phyloP scores from a whole-genome alignment of 2,797 vertebrate genomes.

The Dallia pectoralis region DNA sequence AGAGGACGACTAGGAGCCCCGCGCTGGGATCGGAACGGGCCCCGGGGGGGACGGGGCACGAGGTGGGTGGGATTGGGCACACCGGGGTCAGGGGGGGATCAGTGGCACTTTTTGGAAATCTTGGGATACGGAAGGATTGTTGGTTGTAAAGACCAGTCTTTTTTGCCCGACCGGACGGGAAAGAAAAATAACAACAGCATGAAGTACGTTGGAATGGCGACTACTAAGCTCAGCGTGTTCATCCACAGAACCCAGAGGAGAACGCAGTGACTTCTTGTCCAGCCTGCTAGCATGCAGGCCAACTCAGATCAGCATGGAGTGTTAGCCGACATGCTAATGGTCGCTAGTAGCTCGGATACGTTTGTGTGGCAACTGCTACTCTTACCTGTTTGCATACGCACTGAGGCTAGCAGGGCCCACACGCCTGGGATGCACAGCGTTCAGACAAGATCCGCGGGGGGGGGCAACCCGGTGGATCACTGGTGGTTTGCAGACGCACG shows the following conservation, averaged over 20 bases:
- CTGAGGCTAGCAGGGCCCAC: constrained; percentile 35
- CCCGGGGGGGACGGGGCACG: constrained; percentile 2
- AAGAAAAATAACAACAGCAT: constrained; percentile 26
- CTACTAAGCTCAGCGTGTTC: constrained; percentile 5
- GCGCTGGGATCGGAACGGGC: not conserved
- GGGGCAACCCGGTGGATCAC: constrained; percentile 69
- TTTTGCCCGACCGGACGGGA: constrained; percentile 54
- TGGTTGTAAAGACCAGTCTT: constrained; percentile 85
- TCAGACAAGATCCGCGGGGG: constrained; percentile 22
- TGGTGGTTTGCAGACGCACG: constrained; percentile 82
- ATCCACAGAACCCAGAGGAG: not conserved
- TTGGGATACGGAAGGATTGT: constrained; percentile 76
- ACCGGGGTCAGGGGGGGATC: constrained; percentile 19
- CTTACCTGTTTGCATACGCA: constrained; percentile 26
- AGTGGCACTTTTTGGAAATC: constrained; percentile 70
- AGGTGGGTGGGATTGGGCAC: constrained; percentile 4
- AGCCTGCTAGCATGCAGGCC: not conserved
- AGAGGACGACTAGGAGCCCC: constrained; percentile 80
- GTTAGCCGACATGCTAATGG: not conserved
- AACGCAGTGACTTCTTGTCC: not conserved
- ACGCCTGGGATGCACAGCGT: constrained; percentile 38
- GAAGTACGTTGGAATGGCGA: constrained; percentile 34
- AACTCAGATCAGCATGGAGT: not conserved
- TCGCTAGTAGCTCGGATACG: not conserved
- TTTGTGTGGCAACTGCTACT: not conserved